Percentiles rank a stretch among this genome's conserved stretches.
phyloP scores from a whole-genome alignment of 2,113 vertebrate species.

The Alligator sinensis region DNA sequence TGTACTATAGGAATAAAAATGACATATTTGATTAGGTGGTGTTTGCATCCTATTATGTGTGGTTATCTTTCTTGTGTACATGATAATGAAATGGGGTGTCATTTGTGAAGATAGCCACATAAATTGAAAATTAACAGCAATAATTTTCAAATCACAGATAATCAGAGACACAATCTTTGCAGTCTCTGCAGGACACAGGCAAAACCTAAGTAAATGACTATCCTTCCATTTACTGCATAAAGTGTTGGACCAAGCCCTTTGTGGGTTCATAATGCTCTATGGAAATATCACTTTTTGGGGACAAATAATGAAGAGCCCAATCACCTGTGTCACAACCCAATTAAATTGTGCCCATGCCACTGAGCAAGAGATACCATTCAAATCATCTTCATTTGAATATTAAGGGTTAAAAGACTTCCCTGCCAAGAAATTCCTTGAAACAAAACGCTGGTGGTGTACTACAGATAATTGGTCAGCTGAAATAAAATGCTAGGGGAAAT shows the following conservation, averaged over 20 bases:
- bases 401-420: too few species aligned
- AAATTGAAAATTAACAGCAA: not conserved
- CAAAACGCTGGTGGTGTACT: too few species aligned
- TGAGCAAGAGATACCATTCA: too few species aligned
- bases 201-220: not conserved
- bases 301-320: not conserved
- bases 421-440: too few species aligned
- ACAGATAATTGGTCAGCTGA: too few species aligned
- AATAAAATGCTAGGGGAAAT: too few species aligned
- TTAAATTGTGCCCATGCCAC: too few species aligned
- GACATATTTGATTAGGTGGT: not conserved
- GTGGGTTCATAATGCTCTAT: not conserved
- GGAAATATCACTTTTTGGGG: not conserved
- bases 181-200: not conserved
- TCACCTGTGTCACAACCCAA: too few species aligned
- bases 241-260: not conserved
- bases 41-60: not conserved
- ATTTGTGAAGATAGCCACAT: not conserved
- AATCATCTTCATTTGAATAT: too few species aligned
- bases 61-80: not conserved
- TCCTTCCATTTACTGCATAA: not conserved
- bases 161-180: not conserved
- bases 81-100: not conserved
- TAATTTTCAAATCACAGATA: not conserved
- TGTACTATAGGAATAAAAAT: not conserved